phyloP scores from a whole-genome alignment of 2,888 invertebrate genomes.

The Embidobia sp. region DNA sequence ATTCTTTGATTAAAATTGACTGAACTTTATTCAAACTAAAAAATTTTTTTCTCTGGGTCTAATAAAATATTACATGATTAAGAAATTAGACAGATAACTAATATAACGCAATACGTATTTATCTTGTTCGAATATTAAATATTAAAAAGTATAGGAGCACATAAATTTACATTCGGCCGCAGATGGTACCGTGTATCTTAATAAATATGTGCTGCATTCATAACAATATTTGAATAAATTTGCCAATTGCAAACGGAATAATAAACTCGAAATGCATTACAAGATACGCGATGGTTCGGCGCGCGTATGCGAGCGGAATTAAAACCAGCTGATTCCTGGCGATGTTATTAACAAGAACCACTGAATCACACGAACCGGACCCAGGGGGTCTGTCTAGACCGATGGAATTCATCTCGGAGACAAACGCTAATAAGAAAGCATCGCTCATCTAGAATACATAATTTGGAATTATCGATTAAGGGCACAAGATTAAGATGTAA shows the following conservation, averaged over 20 bases:
- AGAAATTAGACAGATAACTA: too few species aligned
- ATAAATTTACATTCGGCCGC: too few species aligned
- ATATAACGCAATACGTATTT: too few species aligned
- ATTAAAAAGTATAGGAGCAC: too few species aligned
- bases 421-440: slow-evolving; percentile 50
- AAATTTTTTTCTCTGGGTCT: too few species aligned
- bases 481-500: too few species aligned
- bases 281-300: slow-evolving; percentile 33
- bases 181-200: too few species aligned
- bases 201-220: too few species aligned
- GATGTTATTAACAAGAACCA: slow-evolving; percentile 43
- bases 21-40: too few species aligned
- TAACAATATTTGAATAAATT: slow-evolving; percentile 39
- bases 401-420: slow-evolving; percentile 32
- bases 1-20: too few species aligned
- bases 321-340: slow-evolving; percentile 46
- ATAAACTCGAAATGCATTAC: slow-evolving; percentile 25
- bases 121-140: too few species aligned
- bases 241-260: slow-evolving; percentile 23
- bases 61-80: too few species aligned
- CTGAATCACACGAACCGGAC: slow-evolving; percentile 32
- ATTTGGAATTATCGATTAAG: slow-evolving; percentile 49
- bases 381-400: slow-evolving; percentile 24
- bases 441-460: slow-evolving; percentile 40
- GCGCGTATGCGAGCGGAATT: slow-evolving; percentile 35